Evolutionary conservation across 2,888 invertebrate species (phyloP).

Genomic region (Blastobasis lacticolella): DNA sequence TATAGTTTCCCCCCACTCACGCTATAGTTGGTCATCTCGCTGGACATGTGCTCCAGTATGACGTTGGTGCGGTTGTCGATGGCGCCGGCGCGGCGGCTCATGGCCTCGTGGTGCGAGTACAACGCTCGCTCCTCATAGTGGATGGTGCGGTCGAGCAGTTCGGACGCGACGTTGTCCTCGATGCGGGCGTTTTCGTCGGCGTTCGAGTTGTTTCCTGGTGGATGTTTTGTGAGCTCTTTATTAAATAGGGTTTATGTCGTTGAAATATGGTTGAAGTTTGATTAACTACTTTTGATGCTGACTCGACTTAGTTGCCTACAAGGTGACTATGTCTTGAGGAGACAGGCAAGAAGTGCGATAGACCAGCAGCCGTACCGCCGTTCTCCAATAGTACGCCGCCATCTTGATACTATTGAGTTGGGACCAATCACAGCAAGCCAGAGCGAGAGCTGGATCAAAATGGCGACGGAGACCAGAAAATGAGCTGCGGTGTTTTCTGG

Average conservation of each 20-base stretch:
- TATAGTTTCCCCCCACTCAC: slow-evolving; percentile 38
- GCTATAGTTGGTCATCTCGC: slow-evolving; percentile 41
- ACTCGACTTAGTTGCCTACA: no score
- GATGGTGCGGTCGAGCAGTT: slow-evolving; percentile 48
- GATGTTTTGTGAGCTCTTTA: background rate
- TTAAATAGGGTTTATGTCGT: background rate
- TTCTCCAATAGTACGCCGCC: no score
- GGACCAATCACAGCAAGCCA: no score
- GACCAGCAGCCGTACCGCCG: no score
- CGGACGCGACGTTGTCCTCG: slow-evolving; percentile 48
- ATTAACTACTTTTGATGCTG: no score
- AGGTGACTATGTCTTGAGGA: background rate
- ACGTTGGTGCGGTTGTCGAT: slow-evolving; percentile 60
- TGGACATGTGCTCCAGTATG: slow-evolving; percentile 55
- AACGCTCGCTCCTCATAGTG: slow-evolving; percentile 46
- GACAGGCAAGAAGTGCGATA: background rate
- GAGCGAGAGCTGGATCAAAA: no score
- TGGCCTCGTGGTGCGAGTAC: slow-evolving; percentile 39
- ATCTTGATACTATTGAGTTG: no score
- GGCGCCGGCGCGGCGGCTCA: slow-evolving; percentile 47
- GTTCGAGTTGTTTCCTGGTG: slow-evolving; percentile 43
- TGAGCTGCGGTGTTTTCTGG: no score
- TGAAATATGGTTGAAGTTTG: background rate
- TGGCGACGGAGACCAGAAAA: no score
- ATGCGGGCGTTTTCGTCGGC: slow-evolving; percentile 43